Base-by-base conservation (phyloP, 2,797 vertebrate genomes). In the Pelobates cultripes region DNA sequence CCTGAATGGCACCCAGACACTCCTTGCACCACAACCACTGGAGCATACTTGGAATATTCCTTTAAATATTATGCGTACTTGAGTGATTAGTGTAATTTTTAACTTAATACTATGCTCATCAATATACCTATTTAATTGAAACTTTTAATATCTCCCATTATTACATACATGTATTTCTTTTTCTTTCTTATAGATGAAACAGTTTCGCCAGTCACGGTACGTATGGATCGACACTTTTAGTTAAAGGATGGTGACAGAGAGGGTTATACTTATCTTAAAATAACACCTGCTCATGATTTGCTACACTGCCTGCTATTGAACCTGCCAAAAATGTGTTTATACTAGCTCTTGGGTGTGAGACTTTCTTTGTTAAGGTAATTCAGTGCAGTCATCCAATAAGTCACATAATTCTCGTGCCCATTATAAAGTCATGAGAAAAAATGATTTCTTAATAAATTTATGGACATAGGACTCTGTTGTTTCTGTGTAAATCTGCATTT, bases 121-220 rank as follows among this genome's bases (percentile, higher is more conserved):
- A 47, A 15, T 61, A 61, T 13, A 5, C 57, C 57, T 61, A n/a
- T 14, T 61, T 61, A 13, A 14, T 61, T 13, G 14, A 4, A 13
- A 64, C 4, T 28, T 17, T 64, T 64, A 14, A 14, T 28, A 7
- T 64, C 61, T 64, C 14, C 5, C 17, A 64, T 7, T 64, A 64
- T 7, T 64, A 41, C 17, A 64, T 64, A n/a, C 9, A 12, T 14
- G 6, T 57, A 10, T 7, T 64, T 64, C 45, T 70, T 70, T 88
- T 69, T 3, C 61, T 89, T 81, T 82, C 77, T 92, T 89, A 85
- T 90, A 90, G 91, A 81, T 77, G 57, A 83, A 85, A 42, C 83
- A 87, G 85, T 64, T 73, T 3, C 79, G 73, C 73, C 47, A 2
- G 17, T 78, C 85, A 85, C 88, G 87, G 90, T 91, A 85, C 40